Evolutionary conservation across 1,140 invertebrate species (phyloP), one percentile per base, ranked within the genome.

Genomic region (Chionoecetes opilio): DNA sequence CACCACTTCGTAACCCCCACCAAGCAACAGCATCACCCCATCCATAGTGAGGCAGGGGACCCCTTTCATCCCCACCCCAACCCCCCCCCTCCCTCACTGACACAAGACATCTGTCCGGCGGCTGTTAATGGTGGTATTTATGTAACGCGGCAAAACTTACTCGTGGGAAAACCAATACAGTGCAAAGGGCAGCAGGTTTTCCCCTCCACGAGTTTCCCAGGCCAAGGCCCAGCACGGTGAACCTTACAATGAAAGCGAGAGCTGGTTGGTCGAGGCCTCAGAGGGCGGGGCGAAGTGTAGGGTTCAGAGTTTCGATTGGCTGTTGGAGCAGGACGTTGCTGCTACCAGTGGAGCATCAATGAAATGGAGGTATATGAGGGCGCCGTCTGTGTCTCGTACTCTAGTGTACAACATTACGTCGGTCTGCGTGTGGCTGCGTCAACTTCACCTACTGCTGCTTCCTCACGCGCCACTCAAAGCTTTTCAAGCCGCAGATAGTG

Each of bases 331-430:
- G 90, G 94, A 91, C 88, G 94, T 87, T 95, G 94, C 87, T 95
- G 90, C 94, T 95, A 92, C 94, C 94, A 95, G 37, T 92, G 31
- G 41, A 95, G 94, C 94, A 95, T 95, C 94, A 95, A 95, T 95
- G 94, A 95, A 95, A 53, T 95, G 32, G 88, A 87, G 94, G 90
- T 92, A 95, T 92, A 95, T 87, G 94, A 95, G 90, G 94, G 86
- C 91, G 94, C 82, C 46, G 31, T 91, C 53, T 37, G 53, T 38
- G 29, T 86, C 90, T 92, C 89, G 85, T 92, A 95, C 91, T 84
- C 91, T 95, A 92, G 91, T 92, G 63, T 53, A 92, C 86, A 87
- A 38, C 90, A 34, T 37, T n/a, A 87, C 41, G n/a, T 32, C 32
- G 53, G 34, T 41, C 8, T 2, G 84, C 82, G 93, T 46, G 46